Evolutionary conservation across 2,113 vertebrate species (phyloP), one percentile per base, ranked within the genome.

Genomic region (Pseudopodoces humilis): DNA sequence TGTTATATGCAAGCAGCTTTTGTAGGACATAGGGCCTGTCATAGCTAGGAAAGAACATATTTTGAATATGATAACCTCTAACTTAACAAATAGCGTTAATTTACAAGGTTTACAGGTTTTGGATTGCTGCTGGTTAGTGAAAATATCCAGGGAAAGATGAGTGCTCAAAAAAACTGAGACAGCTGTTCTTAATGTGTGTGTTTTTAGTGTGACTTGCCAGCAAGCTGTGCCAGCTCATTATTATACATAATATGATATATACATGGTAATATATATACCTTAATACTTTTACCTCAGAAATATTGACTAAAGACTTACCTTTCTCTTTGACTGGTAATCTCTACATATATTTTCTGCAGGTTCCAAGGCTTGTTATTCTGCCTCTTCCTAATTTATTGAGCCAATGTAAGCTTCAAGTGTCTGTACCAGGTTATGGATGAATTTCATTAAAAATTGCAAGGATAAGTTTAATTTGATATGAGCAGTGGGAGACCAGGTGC

Each of bases 351-450:
- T 92, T 94, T 87, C 62, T 90, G 16, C 47, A 90, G n/a, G 17
- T 76, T 77, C 69, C 53, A 68, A 92, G 58, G 20, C 46, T 88
- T 83, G 9, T 83, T 75, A 35, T 82, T 94, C 24, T 4, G 4
- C 69, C 60, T 88, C 44, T 96, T 91, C 58, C 23, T 93, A 71
- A 86, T 84, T 95, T 90, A 94, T 60, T 94, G 53, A 92, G 83
- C 28, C 2, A 7, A 49, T 75, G 25, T 52, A 69, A 83, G 72
- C 63, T 82, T 90, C 15, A 46, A 37, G 58, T 94, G 39, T 88
- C 77, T 77, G 19, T 74, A 76, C 31, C 16, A 13, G 39, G 31
- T 83, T 63, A 55, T 11, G 15, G 30, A 12, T 91, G 25, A 76
- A 83, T 84, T 90, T 56, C 17, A 80, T 41, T 74, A 75, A 95